phyloP scores from a whole-genome alignment of 2,888 invertebrate genomes.

The Lasiommata megera region DNA sequence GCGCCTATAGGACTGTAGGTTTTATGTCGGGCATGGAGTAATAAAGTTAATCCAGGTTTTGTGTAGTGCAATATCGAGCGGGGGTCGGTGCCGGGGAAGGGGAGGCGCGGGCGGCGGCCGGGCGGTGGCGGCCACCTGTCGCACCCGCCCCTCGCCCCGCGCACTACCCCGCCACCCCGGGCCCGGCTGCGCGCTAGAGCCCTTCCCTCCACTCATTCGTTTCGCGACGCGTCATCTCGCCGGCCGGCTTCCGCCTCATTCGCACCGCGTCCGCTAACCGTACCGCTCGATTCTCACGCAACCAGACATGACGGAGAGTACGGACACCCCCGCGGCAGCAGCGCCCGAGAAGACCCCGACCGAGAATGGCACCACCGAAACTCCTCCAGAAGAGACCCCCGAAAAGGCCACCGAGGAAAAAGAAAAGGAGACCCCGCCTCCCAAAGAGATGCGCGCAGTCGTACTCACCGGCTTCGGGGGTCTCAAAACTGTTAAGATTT shows the following conservation, averaged over 20 bases:
- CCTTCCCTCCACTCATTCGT: constrained; percentile 75
- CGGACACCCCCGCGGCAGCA: constrained; percentile 74
- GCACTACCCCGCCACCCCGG: constrained; percentile 37
- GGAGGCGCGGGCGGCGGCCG: constrained; percentile 37
- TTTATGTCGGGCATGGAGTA: constrained; percentile 59
- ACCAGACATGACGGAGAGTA: constrained; percentile 75
- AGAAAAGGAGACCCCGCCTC: constrained; percentile 80
- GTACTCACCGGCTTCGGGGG: constrained; percentile 93
- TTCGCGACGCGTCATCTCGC: constrained; percentile 75
- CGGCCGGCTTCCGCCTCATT: constrained; percentile 70
- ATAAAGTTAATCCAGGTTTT: constrained; percentile 74
- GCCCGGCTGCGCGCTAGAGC: constrained; percentile 64
- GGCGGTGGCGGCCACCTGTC: constrained; percentile 67
- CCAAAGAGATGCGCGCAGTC: constrained; percentile 92
- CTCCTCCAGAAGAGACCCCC: constrained; percentile 73
- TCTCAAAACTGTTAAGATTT: constrained; percentile 90
- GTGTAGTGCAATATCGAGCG: constrained; percentile 61
- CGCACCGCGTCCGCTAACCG: constrained; percentile 63
- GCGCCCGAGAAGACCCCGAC: constrained; percentile 81
- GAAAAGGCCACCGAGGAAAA: constrained; percentile 80
- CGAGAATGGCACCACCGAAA: constrained; percentile 73
- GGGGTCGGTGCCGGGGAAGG: constrained; percentile 41
- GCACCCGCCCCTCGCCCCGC: constrained; percentile 40
- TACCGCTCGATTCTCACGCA: constrained; percentile 53
- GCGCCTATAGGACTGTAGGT: constrained; percentile 20